Conservation (phyloP, 2,797 vertebrate genomes). For the Rhinogobio ventralis region DNA sequence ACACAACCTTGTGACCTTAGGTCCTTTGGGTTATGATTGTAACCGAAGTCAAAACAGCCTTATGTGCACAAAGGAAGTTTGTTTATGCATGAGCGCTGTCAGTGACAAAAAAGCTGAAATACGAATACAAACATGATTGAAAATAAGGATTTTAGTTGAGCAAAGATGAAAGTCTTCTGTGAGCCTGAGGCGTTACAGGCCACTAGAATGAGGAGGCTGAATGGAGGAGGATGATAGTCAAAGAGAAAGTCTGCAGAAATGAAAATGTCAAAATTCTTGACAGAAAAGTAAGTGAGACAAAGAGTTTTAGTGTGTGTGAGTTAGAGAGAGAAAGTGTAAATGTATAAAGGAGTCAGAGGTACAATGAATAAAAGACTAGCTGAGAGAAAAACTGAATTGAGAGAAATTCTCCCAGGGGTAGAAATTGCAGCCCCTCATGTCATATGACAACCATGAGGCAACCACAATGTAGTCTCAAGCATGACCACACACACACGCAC, state of each 20-base stretch:
- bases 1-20: slow-evolving; percentile 25
- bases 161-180: slow-evolving; percentile 16
- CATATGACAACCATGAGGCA: slow-evolving; percentile 25
- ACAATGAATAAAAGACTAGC: slow-evolving; percentile 24
- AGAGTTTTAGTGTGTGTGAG: slow-evolving; percentile 23
- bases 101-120: slow-evolving; percentile 2
- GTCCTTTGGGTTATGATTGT: neutral
- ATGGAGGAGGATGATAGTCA: slow-evolving; percentile 21
- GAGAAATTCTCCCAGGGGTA: slow-evolving; percentile 18
- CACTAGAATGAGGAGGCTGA: slow-evolving; percentile 14
- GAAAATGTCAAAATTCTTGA: slow-evolving; percentile 48
- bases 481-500: no score
- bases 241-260: slow-evolving; percentile 20
- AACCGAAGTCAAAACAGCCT: slow-evolving; percentile 26
- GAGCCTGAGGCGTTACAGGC: slow-evolving; percentile 14
- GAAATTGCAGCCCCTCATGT: neutral
- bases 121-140: neutral
- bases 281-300: slow-evolving; percentile 40
- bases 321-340: slow-evolving; percentile 13
- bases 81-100: neutral
- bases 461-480: neutral
- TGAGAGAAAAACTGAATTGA: slow-evolving; percentile 22
- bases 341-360: slow-evolving; percentile 36
- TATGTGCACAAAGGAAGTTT: slow-evolving; percentile 28
- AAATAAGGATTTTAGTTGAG: slow-evolving; percentile 18